These are phyloP conservation scores for Cochlearius cochlearius DNA, from an alignment of 2,113 vertebrate genomes.

Conservation along the genomic window DNA sequence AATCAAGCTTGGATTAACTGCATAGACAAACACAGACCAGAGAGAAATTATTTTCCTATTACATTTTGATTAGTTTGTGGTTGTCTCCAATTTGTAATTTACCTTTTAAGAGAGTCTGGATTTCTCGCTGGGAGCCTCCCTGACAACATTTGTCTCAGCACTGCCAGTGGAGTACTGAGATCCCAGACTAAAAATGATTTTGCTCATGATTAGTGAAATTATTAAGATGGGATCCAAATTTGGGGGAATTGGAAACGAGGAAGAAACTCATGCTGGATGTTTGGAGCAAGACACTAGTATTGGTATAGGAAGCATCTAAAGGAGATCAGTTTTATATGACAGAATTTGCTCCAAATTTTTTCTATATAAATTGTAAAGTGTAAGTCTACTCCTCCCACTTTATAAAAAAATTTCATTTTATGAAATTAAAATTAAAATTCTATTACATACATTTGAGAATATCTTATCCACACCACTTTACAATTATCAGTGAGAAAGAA, in stretches of 20 bases:
- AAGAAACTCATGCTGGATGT: neutral
- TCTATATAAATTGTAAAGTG: neutral
- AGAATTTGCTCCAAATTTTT: neutral
- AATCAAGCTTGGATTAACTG: constrained; percentile 24
- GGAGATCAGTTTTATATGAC: neutral
- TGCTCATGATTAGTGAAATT: neutral
- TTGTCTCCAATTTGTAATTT: constrained; percentile 25
- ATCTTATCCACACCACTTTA: neutral
- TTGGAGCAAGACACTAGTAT: neutral
- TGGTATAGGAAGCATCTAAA: neutral
- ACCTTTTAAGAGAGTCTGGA: constrained; percentile 17
- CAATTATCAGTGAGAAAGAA: neutral
- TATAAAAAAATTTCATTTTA: neutral
- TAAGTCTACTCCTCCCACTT: neutral
- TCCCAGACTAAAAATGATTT: neutral
- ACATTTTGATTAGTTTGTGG: constrained; percentile 33
- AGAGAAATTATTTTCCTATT: constrained; percentile 42
- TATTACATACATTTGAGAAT: neutral
- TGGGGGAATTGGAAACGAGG: neutral
- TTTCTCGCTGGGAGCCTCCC: neutral
- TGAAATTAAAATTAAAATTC: neutral
- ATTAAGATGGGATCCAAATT: neutral
- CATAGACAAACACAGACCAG: constrained; percentile 14
- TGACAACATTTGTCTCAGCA: neutral
- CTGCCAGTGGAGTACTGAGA: neutral